Base-by-base conservation (phyloP, 1,140 invertebrate species). In the Rhagoletis zephyria region DNA sequence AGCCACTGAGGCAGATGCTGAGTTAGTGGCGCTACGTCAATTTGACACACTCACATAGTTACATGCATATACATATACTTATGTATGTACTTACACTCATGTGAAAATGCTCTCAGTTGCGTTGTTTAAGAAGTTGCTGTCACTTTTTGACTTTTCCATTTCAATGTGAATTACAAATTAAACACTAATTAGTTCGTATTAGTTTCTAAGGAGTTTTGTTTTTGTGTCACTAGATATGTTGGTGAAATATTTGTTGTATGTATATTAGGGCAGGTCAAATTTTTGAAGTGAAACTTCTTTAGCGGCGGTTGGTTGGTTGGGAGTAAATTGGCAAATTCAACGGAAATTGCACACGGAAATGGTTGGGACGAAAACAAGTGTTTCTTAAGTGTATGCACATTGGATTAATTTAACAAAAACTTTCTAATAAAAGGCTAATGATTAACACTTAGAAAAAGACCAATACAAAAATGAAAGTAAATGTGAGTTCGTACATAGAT, bases 121-220 rank as follows among this genome's bases (percentile, higher is more conserved):
- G 16, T 9, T 30, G 19, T 51, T 81, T 7, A 81, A 81, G 74
- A 81, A 81, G 74, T 81, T 81, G 14, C 45, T 81, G 74, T 81
- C 48, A 81, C 74, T 56, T 59, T 81, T 30, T 19, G 74, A 81
- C 74, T 81, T 81, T 56, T 81, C 74, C 74, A 59, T 51, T 81
- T 81, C 74, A 56, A 81, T 81, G 74, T 56, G 48, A 81, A 56
- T 81, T 81, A 81, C 74, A 81, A 81, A 56, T 81, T 81, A 81
- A 81, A 81, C 74, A 81, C 74, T 81, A 81, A 81, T 81, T 81
- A 56, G 16, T 81, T 81, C 48, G 48, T 51, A 81, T 81, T 42
- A 81, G 74, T 81, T 48, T 48, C 67, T 45, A 14, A 16, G 40
- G 30, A 4, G 67, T n/a, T 74, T 2, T 42, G 42, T 74, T 74